These are phyloP conservation scores for Psix sp. DNA, from an alignment of 1,140 invertebrate species.

Conservation along the genomic window DNA sequence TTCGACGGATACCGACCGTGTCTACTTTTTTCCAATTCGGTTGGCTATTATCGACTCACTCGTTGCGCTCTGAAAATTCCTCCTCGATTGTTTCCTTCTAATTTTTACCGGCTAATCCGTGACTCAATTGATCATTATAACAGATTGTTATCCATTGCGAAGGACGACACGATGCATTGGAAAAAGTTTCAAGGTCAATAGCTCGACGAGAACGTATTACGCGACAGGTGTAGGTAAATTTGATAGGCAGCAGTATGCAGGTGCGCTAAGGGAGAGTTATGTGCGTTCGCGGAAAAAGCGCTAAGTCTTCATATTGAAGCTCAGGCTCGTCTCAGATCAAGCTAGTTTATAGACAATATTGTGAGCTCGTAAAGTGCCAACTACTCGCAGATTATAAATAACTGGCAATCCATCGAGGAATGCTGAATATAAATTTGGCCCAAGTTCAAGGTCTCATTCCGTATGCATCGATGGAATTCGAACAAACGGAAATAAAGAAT, in stretches of 20 bases:
- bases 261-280: too few species aligned
- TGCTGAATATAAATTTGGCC: slow-evolving; percentile 43
- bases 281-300: too few species aligned
- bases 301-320: too few species aligned
- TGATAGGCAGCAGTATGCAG: too few species aligned
- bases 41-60: slow-evolving; percentile 20
- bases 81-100: background rate
- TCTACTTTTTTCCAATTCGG: slow-evolving; percentile 14
- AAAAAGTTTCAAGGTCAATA: background rate
- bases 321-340: background rate
- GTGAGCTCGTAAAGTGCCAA: slow-evolving; percentile 11
- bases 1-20: slow-evolving; percentile 19
- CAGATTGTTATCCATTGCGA: background rate
- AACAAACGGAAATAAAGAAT: too few species aligned
- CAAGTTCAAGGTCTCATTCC: slow-evolving; percentile 42
- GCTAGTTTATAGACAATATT: too few species aligned
- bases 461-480: background rate
- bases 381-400: slow-evolving; percentile 29
- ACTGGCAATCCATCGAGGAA: slow-evolving; percentile 10
- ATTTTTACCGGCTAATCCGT: background rate
- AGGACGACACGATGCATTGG: background rate
- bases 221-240: too few species aligned
- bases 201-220: too few species aligned
- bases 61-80: slow-evolving; percentile 1
- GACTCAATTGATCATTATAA: background rate